Evolutionary conservation across 2,888 invertebrate genomes (phyloP), one percentile per base, ranked within the genome.

Genomic region (Poecilobothrus nobilitatus): DNA sequence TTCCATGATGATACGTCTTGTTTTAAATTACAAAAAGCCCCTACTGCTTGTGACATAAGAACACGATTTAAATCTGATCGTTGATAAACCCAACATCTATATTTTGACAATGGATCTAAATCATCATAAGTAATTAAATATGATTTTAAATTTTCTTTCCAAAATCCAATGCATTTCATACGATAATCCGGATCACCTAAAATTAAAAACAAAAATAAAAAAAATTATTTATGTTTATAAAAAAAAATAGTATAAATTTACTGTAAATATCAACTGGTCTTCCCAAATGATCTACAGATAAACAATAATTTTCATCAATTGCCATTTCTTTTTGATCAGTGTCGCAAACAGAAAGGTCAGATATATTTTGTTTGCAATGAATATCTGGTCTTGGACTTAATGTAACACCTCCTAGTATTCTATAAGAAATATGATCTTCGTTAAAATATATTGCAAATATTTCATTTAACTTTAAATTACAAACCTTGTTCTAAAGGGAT

Each of bases 21-120:
- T 68, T 88, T 89, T 22, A 94, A 83, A 76, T 92, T 91, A 78
- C 97, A 98, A 76, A 90, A 94, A 0, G 97, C 92, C 6, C 97
- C 96, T 68, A 95, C 88, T 0, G 96, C 92, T 81, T 91, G 88
- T 0, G 92, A 92, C 87, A 91, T 88, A 18, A 89, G 84, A 75
- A 97, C 89, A 79, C 89, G 84, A 78, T 96, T 96, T 73, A 97
- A 86, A 86, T 97, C 97, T 66, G 95, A 91, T 76, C 97, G 86
- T 80, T 97, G 97, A 82, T 97, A 97, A 63, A 97, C 96, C 97
- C 97, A 98, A 80, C 97, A 98, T 75, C 97, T 89, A 80, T 96
- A 98, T 79, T 91, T 94, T 4, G 95, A 95, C 76, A 94, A 91
- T 0, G 97, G 94, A 84, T 98, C 97, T 75, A 97, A 85, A 78